Percentiles rank a stretch among this genome's conserved stretches.
Conservation (phyloP, 2,888 invertebrate genomes). For the Oegoconia quadripuncta region DNA sequence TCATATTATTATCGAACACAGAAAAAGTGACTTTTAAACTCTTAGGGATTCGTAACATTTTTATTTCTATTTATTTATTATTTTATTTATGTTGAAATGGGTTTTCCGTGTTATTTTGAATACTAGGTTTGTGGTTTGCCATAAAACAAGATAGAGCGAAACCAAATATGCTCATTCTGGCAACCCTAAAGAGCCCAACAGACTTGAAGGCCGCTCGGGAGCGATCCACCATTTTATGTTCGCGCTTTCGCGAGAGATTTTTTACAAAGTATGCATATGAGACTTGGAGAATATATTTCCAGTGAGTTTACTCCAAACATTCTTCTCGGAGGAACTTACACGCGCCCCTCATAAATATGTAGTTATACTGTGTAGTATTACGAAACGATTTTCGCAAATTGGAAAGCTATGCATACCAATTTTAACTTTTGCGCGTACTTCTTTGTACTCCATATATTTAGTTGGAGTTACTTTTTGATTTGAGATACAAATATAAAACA, state of each 20-base stretch:
- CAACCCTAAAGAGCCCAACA: constrained; percentile 23
- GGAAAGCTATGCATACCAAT: constrained; percentile 38
- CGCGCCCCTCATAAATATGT: constrained; percentile 45
- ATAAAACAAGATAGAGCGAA: too few relatives aligned
- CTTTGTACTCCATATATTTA: too few relatives aligned
- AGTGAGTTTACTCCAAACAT: constrained; percentile 30
- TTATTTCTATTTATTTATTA: too few relatives aligned
- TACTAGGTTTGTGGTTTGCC: too few relatives aligned
- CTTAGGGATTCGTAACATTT: too few relatives aligned
- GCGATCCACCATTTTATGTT: constrained; percentile 47
- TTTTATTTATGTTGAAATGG: too few relatives aligned
- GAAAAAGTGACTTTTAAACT: too few relatives aligned
- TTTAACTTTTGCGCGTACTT: too few relatives aligned
- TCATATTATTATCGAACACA: too few relatives aligned
- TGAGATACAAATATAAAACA: too few relatives aligned
- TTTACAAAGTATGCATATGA: constrained; percentile 59
- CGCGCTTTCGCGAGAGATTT: constrained; percentile 45
- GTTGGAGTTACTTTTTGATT: too few relatives aligned
- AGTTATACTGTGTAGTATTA: constrained; percentile 25
- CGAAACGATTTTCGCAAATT: constrained; percentile 35
- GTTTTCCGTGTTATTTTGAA: too few relatives aligned
- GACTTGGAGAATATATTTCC: constrained; percentile 32
- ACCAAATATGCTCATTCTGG: not conserved
- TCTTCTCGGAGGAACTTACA: constrained; percentile 27
- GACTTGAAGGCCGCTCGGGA: constrained; percentile 36